These are phyloP conservation scores for Sclerurus mexicanus DNA, from an alignment of 2,113 vertebrate genomes.

Conservation along the genomic window DNA sequence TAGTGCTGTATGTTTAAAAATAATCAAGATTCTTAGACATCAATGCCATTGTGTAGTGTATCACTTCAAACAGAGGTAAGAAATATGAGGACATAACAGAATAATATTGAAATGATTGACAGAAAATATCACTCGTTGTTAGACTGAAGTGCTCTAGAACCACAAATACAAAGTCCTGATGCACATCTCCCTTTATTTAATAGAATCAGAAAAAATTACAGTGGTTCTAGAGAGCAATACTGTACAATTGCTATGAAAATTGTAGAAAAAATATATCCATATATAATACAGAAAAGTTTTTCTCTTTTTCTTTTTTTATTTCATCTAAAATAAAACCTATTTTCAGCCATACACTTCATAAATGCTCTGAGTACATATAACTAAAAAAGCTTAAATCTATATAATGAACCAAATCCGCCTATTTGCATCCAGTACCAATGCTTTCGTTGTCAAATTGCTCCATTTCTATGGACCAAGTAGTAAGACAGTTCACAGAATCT, in stretches of 20 bases:
- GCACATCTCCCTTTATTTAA: not conserved
- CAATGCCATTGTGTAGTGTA: not conserved
- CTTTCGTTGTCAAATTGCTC: not conserved
- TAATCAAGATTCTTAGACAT: not conserved
- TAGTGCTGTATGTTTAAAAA: not conserved
- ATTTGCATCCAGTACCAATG: not conserved
- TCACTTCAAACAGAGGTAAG: not conserved
- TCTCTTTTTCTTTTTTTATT: too few relatives aligned
- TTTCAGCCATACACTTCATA: not conserved
- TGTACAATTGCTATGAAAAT: not conserved
- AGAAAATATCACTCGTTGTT: not conserved
- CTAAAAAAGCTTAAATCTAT: not conserved
- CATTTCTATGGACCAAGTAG: not conserved
- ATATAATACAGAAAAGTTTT: not conserved
- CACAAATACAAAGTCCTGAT: not conserved
- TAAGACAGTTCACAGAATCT: not conserved
- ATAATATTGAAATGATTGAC: not conserved
- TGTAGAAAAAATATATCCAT: not conserved
- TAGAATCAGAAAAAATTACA: not conserved
- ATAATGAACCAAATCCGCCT: not conserved
- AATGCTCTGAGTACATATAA: not conserved
- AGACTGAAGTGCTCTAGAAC: not conserved
- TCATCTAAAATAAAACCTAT: not conserved
- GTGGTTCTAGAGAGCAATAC: not conserved
- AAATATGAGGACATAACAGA: not conserved